These are phyloP conservation scores for Leucoma salicis DNA, from an alignment of 2,888 invertebrate genomes.

Conservation along the genomic window DNA sequence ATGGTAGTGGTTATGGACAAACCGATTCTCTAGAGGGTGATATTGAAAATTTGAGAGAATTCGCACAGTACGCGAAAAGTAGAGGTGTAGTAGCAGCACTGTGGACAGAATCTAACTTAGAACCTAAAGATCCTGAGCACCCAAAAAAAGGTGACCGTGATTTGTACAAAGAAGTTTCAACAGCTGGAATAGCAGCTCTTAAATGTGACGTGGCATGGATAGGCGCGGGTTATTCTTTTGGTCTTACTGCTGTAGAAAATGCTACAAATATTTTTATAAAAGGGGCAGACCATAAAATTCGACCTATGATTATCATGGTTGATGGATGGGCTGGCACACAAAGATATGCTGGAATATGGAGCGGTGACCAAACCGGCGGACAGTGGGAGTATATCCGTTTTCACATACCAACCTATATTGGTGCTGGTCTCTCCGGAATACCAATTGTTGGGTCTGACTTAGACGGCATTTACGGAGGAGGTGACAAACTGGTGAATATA, in stretches of 20 bases:
- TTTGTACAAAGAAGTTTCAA: constrained; percentile 58
- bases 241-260: constrained; percentile 61
- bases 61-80: constrained; percentile 55
- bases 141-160: constrained; percentile 74
- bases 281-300: constrained; percentile 39
- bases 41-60: constrained; percentile 62
- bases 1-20: constrained; percentile 73
- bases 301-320: constrained; percentile 68
- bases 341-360: constrained; percentile 69
- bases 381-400: constrained; percentile 75
- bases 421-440: constrained; percentile 67
- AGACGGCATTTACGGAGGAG: constrained; percentile 71
- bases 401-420: constrained; percentile 73
- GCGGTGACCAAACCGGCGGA: constrained; percentile 71
- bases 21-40: constrained; percentile 66
- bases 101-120: constrained; percentile 71
- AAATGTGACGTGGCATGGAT: constrained; percentile 78
- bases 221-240: constrained; percentile 69
- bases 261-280: constrained; percentile 56
- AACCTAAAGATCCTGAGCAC: constrained; percentile 58
- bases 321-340: constrained; percentile 77
- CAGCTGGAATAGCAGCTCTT: constrained; percentile 63
- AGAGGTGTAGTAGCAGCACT: constrained; percentile 67
- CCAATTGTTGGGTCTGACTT: constrained; percentile 71
- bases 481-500: constrained; percentile 55